Evolutionary conservation across 2,888 invertebrate species (phyloP), one percentile per base, ranked within the genome.

Genomic region (Entomobrya multifasciata): DNA sequence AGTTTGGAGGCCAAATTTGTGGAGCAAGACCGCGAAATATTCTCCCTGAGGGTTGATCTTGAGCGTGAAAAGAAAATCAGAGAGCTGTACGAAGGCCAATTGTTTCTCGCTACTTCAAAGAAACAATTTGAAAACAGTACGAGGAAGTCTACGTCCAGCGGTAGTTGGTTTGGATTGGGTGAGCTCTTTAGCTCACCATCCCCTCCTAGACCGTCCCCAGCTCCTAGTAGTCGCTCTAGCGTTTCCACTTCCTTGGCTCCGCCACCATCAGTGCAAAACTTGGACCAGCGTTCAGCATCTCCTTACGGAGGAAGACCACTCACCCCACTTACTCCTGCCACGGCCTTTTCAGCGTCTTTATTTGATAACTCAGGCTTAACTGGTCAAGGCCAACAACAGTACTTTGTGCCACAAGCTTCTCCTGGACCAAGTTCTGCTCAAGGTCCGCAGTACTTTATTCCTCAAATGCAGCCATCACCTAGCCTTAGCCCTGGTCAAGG

Each of bases 21-120:
- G n/a, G 89, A 90, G 57, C 60, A 90, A 41, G 90, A 91, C 62
- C 62, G 87, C 8, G 67, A 81, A 11, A 89, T 88, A 36, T 90
- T 88, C 55, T 83, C 87, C 0, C 79, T 91, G 25, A 88, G 87
- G 13, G 57, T 77, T 22, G 91, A 91, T 57, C 60, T 91, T 10
- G 77, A 87, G 60, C 72, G 91, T 6, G 90, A 91, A 62, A 87
- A 60, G 36, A 88, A 91, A 78, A 89, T 90, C 6, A 57, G 90
- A 25, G 77, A 90, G 20, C 67, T 90, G 10, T 88, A 90, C 20
- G 90, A 91, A 79, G 90, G 90, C 30, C 90, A 89, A 67, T 67
- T 91, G n/a, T 89, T 90, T 30, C 89, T 91, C 30, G 88, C 88
- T 3, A 76, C 86, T n/a, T 79, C 86, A 11, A 86, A 86, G 30